phyloP scores from a whole-genome alignment of 2,113 vertebrate genomes.

The Meriones unguiculatus region DNA sequence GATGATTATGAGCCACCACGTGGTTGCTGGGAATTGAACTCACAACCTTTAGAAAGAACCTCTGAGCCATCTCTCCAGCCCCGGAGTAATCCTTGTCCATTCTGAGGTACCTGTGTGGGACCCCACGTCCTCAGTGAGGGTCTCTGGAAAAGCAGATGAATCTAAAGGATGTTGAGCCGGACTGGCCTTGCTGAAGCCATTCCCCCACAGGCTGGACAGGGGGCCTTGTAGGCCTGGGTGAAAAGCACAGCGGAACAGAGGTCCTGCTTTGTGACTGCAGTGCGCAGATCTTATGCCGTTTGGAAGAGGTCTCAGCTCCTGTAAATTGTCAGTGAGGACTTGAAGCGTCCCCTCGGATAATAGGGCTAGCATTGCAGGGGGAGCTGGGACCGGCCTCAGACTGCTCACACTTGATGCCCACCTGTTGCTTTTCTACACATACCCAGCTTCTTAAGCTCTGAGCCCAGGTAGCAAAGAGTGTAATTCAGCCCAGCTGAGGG shows the following conservation, averaged over 20 bases:
- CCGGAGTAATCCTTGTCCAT: background rate
- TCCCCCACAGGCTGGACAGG: too few species aligned
- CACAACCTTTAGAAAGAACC: too few species aligned
- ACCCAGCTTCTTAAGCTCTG: background rate
- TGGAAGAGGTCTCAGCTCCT: background rate
- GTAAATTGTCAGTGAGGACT: background rate
- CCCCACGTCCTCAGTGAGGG: background rate
- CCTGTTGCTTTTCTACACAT: background rate
- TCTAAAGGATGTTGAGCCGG: background rate
- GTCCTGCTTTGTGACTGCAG: background rate
- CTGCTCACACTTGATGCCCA: too few species aligned
- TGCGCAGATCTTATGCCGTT: too few species aligned
- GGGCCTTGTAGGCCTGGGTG: background rate
- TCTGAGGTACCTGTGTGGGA: background rate
- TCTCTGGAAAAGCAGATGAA: background rate
- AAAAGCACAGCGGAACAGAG: too few species aligned
- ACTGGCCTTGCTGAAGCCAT: background rate
- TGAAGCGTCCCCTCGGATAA: background rate
- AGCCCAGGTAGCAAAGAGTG: background rate
- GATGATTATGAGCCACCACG: too few species aligned
- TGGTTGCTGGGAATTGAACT: too few species aligned
- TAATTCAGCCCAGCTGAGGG: background rate
- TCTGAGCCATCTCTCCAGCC: too few species aligned
- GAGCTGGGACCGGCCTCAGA: background rate
- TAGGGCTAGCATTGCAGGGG: background rate